These are phyloP conservation scores for Macrosoma leucophasiata DNA, from an alignment of 2,888 invertebrate species.

Conservation along the genomic window DNA sequence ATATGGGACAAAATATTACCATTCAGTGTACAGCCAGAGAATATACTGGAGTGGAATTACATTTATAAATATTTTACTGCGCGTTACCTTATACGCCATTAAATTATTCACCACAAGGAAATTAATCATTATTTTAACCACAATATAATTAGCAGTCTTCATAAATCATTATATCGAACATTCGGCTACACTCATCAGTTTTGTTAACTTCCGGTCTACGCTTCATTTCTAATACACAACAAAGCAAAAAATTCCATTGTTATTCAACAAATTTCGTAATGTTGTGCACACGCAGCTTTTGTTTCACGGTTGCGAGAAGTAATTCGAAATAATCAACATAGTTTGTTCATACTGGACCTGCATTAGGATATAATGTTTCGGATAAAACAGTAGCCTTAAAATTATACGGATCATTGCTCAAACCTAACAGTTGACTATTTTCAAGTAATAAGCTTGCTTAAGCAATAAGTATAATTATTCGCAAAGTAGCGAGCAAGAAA, in stretches of 20 bases:
- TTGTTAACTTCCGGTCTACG: constrained; percentile 10
- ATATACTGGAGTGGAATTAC: no score
- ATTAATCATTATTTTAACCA: no score
- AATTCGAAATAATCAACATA: not conserved
- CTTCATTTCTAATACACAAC: not conserved
- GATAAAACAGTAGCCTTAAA: no score
- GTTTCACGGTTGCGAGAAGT: constrained; percentile 5
- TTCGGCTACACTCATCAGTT: constrained; percentile 8
- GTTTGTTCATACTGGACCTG: constrained; percentile 20
- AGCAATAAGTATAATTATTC: constrained; percentile 14
- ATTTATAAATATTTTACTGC: no score
- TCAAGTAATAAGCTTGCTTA: no score
- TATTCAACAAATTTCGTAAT: constrained; percentile 33
- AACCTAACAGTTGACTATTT: no score
- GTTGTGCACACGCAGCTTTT: constrained; percentile 32
- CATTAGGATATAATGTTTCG: not conserved
- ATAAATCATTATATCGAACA: constrained; percentile 10
- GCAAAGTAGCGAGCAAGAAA: constrained; percentile 21
- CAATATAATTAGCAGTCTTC: no score
- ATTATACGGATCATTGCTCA: no score
- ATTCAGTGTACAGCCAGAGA: no score
- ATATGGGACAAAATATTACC: no score
- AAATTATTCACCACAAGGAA: no score
- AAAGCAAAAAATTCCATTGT: constrained; percentile 12
- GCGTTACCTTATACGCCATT: no score